phyloP scores from a whole-genome alignment of 2,888 invertebrate genomes.

The Plagodis dolabraria region DNA sequence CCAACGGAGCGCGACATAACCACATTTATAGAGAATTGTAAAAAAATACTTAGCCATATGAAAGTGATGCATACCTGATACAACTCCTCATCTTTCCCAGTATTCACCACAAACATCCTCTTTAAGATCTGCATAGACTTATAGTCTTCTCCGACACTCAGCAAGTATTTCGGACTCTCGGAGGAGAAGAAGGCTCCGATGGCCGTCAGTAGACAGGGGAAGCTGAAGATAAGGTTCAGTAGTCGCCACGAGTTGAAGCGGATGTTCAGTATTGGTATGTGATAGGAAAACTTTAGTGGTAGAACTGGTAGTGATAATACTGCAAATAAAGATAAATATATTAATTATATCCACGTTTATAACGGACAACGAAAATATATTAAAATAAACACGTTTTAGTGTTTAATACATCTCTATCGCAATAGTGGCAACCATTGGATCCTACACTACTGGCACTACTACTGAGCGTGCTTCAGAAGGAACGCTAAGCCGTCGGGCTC shows the following conservation, averaged over 20 bases:
- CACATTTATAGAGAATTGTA: too few relatives aligned
- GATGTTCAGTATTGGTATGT: slow-evolving; percentile 75
- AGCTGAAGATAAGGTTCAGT: slow-evolving; percentile 85
- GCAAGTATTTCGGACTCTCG: slow-evolving; percentile 91
- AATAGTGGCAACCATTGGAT: too few relatives aligned
- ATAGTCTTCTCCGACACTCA: slow-evolving; percentile 82
- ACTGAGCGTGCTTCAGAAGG: too few relatives aligned
- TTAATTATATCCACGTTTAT: too few relatives aligned
- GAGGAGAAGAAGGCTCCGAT: slow-evolving; percentile 82
- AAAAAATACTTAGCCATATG: too few relatives aligned
- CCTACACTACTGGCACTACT: too few relatives aligned
- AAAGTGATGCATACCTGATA: slow-evolving; percentile 53
- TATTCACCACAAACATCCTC: slow-evolving; percentile 61
- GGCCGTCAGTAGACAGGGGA: slow-evolving; percentile 86
- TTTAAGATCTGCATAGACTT: slow-evolving; percentile 80
- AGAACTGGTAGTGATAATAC: slow-evolving; percentile 88
- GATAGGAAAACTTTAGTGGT: slow-evolving; percentile 79
- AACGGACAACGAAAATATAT: too few relatives aligned
- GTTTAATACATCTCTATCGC: too few relatives aligned
- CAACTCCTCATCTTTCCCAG: slow-evolving; percentile 51
- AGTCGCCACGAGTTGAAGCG: slow-evolving; percentile 90
- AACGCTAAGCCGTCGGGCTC: too few relatives aligned
- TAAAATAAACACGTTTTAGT: too few relatives aligned
- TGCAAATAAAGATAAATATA: slow-evolving; percentile 40
- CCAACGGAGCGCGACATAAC: too few relatives aligned